Percentiles rank a stretch among this genome's conserved stretches.
Conservation (phyloP, 2,888 invertebrate species). For the Hypomecis punctinalis region DNA sequence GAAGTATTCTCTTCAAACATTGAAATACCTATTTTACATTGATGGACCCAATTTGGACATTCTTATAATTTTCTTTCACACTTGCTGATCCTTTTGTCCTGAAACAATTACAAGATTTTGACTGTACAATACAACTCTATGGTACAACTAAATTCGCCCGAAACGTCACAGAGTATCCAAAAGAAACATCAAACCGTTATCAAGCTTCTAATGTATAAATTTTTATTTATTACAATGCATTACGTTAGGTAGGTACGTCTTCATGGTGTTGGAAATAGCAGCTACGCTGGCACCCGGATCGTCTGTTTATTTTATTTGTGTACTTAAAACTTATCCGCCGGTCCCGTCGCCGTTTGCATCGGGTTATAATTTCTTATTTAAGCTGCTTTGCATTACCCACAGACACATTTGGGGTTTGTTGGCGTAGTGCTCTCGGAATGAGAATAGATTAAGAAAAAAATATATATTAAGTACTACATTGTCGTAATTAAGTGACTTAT, state of each 20-base stretch:
- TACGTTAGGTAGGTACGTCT: not conserved
- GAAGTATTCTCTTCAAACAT: too few relatives aligned
- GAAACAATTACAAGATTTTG: too few relatives aligned
- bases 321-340: conserved; percentile 13
- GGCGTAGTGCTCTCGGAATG: conserved; percentile 5
- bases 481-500: too few relatives aligned
- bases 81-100: too few relatives aligned
- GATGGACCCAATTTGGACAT: too few relatives aligned
- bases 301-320: conserved; percentile 14
- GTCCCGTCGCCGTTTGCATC: conserved; percentile 18
- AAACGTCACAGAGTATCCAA: too few relatives aligned
- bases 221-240: not conserved
- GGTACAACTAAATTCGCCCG: too few relatives aligned
- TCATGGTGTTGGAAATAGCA: conserved; percentile 5
- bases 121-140: too few relatives aligned
- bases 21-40: too few relatives aligned
- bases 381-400: conserved; percentile 11
- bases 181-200: too few relatives aligned
- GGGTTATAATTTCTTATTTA: conserved; percentile 27
- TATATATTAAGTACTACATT: too few relatives aligned
- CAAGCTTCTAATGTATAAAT: not conserved
- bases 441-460: conserved; percentile 8
- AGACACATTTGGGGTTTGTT: conserved; percentile 12
- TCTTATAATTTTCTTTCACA: too few relatives aligned
- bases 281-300: not conserved